Base-by-base conservation (phyloP, 2,888 invertebrate species). In the Lasioglossum vierecki region DNA sequence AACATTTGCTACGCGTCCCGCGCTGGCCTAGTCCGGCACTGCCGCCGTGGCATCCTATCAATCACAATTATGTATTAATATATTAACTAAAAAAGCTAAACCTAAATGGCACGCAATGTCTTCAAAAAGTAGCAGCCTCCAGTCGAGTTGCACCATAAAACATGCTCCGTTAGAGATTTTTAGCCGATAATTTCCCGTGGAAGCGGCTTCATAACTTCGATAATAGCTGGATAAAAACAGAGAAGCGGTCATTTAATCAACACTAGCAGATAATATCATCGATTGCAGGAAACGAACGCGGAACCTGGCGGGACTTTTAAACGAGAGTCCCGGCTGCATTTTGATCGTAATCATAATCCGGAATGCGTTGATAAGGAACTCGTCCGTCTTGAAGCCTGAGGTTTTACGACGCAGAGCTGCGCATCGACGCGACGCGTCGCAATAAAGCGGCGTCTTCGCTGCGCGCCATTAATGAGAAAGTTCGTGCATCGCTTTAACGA, bases 401-500 rank as follows among this genome's bases (percentile, higher is more conserved):
- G 11, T 68, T 68, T 68, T 39, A 39, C 18, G 39, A 39, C 9
- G 9, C 68, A 9, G 4, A 4, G 22, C 4, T 35, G 68, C 35
- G 35, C 18, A 18, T 8, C 66, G 22, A 18, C 15, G 46, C 46
- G 46, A 15, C 15, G 41, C 41, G 80, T 79, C 72, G 75, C 35
- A 84, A 79, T 89, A 90, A 89, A 90, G 80, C 81, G 35, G 70
- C 18, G 41, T 71, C 68, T 71, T 18, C 81, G 72, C 6, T 57
- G n/a, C 30, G 70, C n/a, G 71, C 44, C 73, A 44, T 79, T 85
- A 89, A 90, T 86, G 82, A 83, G 83, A 83, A 81, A 80, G 77
- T 86, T 90, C 84, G 88, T 63, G 88, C 85, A 80, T 76, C 72
- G 76, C 44, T 53, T 83, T 86, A 90, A 89, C 82, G 86, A 86